Percentiles rank a stretch among this genome's conserved stretches.
Evolutionary conservation across 2,797 vertebrate genomes (phyloP).

Genomic region (Sylvilagus floridanus): DNA sequence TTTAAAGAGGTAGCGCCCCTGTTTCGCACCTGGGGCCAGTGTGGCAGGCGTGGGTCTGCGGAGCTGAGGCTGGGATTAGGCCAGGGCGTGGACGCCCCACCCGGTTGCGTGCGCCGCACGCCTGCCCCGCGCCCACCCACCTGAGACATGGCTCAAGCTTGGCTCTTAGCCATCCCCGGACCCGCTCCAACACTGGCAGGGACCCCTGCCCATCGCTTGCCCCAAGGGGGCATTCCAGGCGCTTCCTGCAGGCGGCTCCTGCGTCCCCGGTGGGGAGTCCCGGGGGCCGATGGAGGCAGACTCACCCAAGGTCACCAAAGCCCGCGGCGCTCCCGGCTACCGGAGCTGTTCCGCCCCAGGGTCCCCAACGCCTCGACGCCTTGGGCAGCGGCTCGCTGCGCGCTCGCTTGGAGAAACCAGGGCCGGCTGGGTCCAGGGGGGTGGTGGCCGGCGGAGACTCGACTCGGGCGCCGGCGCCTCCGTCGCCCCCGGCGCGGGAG

Average conservation of each 20-base stretch:
- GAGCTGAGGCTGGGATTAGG: not conserved
- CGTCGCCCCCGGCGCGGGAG: conserved; percentile 66
- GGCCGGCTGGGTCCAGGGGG: not conserved
- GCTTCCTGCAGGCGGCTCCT: not conserved
- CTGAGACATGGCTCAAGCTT: not conserved
- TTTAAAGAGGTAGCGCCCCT: conserved; percentile 84
- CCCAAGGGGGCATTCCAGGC: not conserved
- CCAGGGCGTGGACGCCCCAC: not conserved
- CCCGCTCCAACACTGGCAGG: not conserved
- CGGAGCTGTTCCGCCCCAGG: not conserved
- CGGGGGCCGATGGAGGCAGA: not conserved
- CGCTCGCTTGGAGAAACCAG: not conserved
- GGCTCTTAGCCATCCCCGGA: not conserved
- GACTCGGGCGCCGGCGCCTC: conserved; percentile 10
- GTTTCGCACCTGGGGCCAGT: conserved; percentile 71
- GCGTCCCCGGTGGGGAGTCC: not conserved
- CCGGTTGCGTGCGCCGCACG: not conserved
- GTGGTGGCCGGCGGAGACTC: not conserved
- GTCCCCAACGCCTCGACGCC: conserved; percentile 21
- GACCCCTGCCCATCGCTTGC: not conserved
- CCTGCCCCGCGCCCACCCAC: conserved; percentile 10
- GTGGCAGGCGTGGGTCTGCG: not conserved
- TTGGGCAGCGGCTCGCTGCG: not conserved
- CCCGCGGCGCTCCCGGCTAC: conserved; percentile 42
- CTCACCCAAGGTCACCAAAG: conserved; percentile 77